Evolutionary conservation across 2,888 invertebrate species (phyloP).

Genomic region (Chromoteleia sp.): DNA sequence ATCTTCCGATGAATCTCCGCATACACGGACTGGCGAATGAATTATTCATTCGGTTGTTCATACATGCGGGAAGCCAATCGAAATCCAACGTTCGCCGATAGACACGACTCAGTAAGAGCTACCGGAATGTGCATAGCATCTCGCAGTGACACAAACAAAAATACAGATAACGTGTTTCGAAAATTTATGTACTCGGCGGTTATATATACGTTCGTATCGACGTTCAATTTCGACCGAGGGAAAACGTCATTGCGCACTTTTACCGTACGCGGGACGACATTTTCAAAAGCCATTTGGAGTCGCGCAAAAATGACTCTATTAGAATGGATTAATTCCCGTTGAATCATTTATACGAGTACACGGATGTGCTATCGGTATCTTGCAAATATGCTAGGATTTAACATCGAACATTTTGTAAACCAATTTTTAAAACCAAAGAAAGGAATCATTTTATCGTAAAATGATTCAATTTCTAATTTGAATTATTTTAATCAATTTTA

Average conservation of each 20-base stretch:
- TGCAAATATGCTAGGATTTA: not conserved
- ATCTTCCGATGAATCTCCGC: slow-evolving; percentile 67
- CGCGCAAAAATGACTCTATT: slow-evolving; percentile 47
- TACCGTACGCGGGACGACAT: slow-evolving; percentile 11
- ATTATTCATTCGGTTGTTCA: slow-evolving; percentile 70
- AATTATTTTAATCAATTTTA: too few relatives aligned
- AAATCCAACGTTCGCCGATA: slow-evolving; percentile 64
- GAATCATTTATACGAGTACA: slow-evolving; percentile 11
- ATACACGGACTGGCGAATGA: slow-evolving; percentile 63
- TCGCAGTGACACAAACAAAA: slow-evolving; percentile 55
- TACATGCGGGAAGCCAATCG: slow-evolving; percentile 67
- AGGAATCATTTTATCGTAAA: too few relatives aligned
- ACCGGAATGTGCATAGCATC: slow-evolving; percentile 65
- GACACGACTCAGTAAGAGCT: slow-evolving; percentile 69
- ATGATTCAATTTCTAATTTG: too few relatives aligned
- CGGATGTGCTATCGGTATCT: not conserved
- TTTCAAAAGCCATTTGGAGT: slow-evolving; percentile 32
- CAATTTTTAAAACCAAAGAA: too few relatives aligned
- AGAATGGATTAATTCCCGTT: slow-evolving; percentile 17
- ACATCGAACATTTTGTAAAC: not conserved
- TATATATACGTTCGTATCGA: slow-evolving; percentile 55
- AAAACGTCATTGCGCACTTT: slow-evolving; percentile 21
- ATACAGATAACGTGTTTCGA: slow-evolving; percentile 69
- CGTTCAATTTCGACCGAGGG: slow-evolving; percentile 33
- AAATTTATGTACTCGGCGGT: slow-evolving; percentile 68